Evolutionary conservation across 2,113 vertebrate genomes (phyloP).

Genomic region (Forbesichthys agassizii): DNA sequence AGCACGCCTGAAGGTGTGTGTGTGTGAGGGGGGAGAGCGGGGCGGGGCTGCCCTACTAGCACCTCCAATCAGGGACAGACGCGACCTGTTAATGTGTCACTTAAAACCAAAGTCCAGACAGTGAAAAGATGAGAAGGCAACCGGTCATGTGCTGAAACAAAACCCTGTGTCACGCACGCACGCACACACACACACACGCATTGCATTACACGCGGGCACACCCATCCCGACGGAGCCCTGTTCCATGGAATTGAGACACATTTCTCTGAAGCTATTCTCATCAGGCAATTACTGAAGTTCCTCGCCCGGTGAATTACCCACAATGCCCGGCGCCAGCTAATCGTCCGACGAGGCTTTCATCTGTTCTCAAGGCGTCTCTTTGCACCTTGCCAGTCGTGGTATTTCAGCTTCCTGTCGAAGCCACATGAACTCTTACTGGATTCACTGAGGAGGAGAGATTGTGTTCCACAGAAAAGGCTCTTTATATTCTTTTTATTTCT

Average conservation of each 20-base stretch:
- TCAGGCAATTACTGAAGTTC: conserved; percentile 5
- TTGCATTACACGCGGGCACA: background rate
- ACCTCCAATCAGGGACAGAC: conserved; percentile 1
- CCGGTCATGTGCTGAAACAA: background rate
- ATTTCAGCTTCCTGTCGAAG: no score
- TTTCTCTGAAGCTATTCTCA: conserved; percentile 2
- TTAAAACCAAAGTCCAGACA: background rate
- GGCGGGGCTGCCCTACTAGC: no score
- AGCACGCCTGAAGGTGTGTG: conserved; percentile 13
- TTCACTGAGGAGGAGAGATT: no score
- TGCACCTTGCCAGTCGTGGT: no score
- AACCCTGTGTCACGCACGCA: background rate
- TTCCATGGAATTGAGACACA: background rate
- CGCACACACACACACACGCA: background rate
- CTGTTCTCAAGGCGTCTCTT: background rate
- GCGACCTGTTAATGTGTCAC: conserved; percentile 2
- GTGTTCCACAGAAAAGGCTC: no score
- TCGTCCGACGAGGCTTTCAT: background rate
- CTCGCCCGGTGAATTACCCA: background rate
- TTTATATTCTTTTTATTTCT: no score
- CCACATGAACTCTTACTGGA: no score
- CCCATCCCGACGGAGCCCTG: background rate
- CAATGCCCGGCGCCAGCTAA: conserved; percentile 1
- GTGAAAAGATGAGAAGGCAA: background rate
- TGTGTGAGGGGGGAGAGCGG: background rate